Evolutionary conservation across 2,888 invertebrate genomes (phyloP), one percentile per base, ranked within the genome.

Genomic region (Trachelus troglodyta): DNA sequence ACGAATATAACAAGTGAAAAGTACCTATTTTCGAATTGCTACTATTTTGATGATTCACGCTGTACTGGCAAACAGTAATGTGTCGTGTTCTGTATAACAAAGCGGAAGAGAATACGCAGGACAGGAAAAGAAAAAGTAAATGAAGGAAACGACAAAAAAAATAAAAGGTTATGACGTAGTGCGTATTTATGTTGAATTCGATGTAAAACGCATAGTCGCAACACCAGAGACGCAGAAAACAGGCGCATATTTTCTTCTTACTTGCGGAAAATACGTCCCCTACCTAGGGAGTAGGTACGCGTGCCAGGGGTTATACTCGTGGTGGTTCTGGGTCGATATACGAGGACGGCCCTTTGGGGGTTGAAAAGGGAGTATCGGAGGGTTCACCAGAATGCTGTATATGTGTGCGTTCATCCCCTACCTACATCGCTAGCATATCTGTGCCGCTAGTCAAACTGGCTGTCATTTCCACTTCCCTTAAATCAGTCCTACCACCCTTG

Each of bases 391-490:
- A 76, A 76, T 37, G 75, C 71, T 71, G 76, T 73, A 76, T 77
- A 80, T 81, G 79, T 56, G 56, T 23, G 56, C 9, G 56, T 56
- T 15, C 56, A 56, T 56, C 23, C 56, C 56, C 56, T 56, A 56
- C 56, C 56, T 56, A 56, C 56, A 9, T 23, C 9, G 56, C 56
- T 9, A 56, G 56, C 56, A 56, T 56, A 23, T 56, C 56, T 6
- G 23, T 56, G 56, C 56, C 23, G 79, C 79, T 83, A 75, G 80
- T 83, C 82, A 81, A 84, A 83, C 82, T 83, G 81, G 81, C 83
- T 84, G 84, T 83, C 83, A 83, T 83, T 83, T 81, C 80, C 81
- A 84, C 81, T 4, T 12, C 81, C 83, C 78, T 12, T 34, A 31
- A 81, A 69, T 80, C 80, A 69, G 77, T 79, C 30, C 73, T 69